Conservation (phyloP, 1,140 invertebrate species). For the Zophobas morio region DNA sequence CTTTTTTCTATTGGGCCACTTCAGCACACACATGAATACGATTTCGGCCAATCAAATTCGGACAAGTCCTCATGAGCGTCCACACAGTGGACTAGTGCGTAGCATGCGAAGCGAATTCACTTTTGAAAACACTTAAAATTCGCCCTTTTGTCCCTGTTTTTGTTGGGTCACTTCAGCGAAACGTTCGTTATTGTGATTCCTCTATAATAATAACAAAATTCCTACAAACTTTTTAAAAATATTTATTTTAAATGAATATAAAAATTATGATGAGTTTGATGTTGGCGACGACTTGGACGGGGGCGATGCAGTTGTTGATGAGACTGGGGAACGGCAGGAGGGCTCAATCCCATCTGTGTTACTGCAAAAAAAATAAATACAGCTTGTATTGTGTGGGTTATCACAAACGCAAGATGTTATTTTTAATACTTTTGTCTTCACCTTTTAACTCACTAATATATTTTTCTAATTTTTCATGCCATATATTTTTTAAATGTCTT, state of each 20-base stretch:
- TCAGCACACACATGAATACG: too few relatives aligned
- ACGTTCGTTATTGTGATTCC: conserved; percentile 14
- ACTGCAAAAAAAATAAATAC: conserved; percentile 17
- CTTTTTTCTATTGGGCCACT: too few relatives aligned
- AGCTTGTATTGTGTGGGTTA: not conserved
- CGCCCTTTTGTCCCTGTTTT: conserved; percentile 3
- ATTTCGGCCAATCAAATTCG: too few relatives aligned
- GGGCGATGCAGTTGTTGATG: conserved; percentile 15
- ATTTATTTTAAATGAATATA: conserved; percentile 20
- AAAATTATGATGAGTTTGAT: conserved; percentile 15
- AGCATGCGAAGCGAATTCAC: not conserved
- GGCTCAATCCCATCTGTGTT: conserved; percentile 17
- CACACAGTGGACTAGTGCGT: too few relatives aligned
- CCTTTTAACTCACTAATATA: too few relatives aligned
- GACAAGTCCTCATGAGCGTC: too few relatives aligned
- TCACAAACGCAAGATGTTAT: too few relatives aligned
- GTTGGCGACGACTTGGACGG: conserved; percentile 8
- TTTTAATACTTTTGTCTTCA: too few relatives aligned
- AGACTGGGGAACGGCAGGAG: conserved; percentile 21
- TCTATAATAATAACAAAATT: conserved; percentile 21
- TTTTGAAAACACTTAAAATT: conserved; percentile 14
- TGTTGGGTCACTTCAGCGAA: conserved; percentile 9
- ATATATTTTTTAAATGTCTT: too few relatives aligned
- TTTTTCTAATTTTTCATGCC: too few relatives aligned
- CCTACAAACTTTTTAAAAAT: conserved; percentile 19